Percentiles rank a stretch among this genome's conserved stretches.
Evolutionary conservation across 2,797 vertebrate genomes (phyloP).

Genomic region (Sparidentex hasta): DNA sequence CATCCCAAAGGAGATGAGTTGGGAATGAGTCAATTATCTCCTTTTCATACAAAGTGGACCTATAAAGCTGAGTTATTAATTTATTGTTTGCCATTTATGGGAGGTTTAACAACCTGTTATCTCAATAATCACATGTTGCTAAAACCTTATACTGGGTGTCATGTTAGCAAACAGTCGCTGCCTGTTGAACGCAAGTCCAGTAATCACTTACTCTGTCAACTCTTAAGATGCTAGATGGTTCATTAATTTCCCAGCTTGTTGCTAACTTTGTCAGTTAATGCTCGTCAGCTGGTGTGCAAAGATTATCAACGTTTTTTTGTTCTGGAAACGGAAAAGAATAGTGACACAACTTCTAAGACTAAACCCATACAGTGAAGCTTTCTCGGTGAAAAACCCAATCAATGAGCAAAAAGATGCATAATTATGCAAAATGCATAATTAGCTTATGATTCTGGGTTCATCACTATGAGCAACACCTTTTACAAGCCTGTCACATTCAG

Average conservation of each 20-base stretch:
- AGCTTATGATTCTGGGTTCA: background rate
- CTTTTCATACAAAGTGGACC: no score
- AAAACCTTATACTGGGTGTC: background rate
- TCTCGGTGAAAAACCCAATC: background rate
- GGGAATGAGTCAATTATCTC: no score
- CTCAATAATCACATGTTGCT: background rate
- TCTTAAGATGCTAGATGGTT: background rate
- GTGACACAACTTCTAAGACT: background rate
- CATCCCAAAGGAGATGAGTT: no score
- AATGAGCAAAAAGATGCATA: background rate
- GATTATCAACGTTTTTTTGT: background rate
- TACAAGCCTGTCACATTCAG: background rate
- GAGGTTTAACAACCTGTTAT: background rate
- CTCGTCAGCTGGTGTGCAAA: no score
- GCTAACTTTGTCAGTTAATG: background rate
- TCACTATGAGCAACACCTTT: background rate
- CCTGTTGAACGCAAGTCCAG: no score
- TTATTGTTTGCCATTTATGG: no score
- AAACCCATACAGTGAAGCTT: background rate
- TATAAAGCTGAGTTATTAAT: background rate
- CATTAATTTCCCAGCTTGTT: background rate
- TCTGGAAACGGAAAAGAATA: background rate
- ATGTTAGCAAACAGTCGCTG: no score
- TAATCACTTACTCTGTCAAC: no score
- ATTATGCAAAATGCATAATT: background rate